phyloP scores from a whole-genome alignment of 2,888 invertebrate species.

The Cynaeus angustus region DNA sequence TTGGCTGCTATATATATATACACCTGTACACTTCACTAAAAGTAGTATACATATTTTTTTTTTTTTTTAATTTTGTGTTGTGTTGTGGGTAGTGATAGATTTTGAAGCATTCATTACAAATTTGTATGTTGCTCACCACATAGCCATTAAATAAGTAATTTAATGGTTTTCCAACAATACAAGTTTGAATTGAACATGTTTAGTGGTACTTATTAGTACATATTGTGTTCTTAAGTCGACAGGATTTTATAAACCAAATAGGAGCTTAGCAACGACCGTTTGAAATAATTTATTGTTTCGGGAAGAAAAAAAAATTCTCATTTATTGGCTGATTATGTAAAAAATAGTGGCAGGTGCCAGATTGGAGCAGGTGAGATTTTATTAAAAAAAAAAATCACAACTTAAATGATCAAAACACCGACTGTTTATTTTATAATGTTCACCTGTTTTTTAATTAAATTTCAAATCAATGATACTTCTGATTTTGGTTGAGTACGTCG shows the following conservation, averaged over 20 bases:
- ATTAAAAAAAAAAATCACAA: slow-evolving; percentile 6
- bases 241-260: slow-evolving; percentile 22
- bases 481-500: neutral
- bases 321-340: slow-evolving; percentile 16
- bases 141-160: slow-evolving; percentile 40
- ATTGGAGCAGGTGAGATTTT: slow-evolving; percentile 38
- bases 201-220: slow-evolving; percentile 38
- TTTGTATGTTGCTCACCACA: slow-evolving; percentile 31
- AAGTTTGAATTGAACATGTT: slow-evolving; percentile 38
- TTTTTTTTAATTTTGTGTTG: no score
- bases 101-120: slow-evolving; percentile 36
- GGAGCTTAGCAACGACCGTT: slow-evolving; percentile 24
- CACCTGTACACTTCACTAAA: no score
- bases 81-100: no score
- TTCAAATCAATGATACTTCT: neutral
- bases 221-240: slow-evolving; percentile 37
- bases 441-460: neutral
- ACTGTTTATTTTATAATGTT: slow-evolving; percentile 1
- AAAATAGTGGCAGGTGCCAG: slow-evolving; percentile 35
- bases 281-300: slow-evolving; percentile 12
- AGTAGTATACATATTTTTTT: no score
- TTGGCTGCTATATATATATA: no score
- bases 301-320: slow-evolving; percentile 12
- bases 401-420: slow-evolving; percentile 2
- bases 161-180: slow-evolving; percentile 43